phyloP scores from a whole-genome alignment of 2,797 vertebrate species.

The Sardinella longiceps region DNA sequence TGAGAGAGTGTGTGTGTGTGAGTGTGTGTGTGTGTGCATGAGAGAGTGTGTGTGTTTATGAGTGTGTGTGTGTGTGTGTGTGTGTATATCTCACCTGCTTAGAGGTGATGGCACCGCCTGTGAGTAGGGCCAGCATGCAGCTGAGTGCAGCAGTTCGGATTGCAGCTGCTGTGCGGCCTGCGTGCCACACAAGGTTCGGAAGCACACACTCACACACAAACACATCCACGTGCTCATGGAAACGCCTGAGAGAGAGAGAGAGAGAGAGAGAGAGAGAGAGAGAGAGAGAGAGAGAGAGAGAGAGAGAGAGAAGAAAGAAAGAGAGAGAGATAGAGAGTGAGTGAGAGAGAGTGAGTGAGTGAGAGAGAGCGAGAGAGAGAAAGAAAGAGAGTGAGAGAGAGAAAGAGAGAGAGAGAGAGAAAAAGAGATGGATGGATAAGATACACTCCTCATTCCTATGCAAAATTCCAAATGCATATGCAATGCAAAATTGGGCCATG shows the following conservation, averaged over 20 bases:
- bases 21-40: not conserved
- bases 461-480: no score
- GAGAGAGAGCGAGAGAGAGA: not conserved
- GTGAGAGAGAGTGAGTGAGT: conserved; percentile 52
- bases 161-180: conserved; percentile 86
- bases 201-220: conserved; percentile 83
- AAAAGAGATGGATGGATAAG: no score
- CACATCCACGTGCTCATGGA: conserved; percentile 77
- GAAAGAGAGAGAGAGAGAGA: not conserved
- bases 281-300: not conserved
- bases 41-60: conserved; percentile 20
- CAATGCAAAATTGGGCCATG: no score
- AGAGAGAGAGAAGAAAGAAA: not conserved
- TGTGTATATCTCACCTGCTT: conserved; percentile 75
- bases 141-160: conserved; percentile 87
- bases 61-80: not conserved
- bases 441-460: no score
- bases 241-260: conserved; percentile 69
- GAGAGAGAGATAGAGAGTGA: not conserved
- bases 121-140: conserved; percentile 88
- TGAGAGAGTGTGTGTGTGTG: not conserved
- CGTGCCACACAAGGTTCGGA: conserved; percentile 91
- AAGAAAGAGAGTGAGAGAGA: not conserved
- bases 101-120: conserved; percentile 76
- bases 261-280: not conserved